phyloP scores from a whole-genome alignment of 2,113 vertebrate genomes.

The Ochotona curzoniae region DNA sequence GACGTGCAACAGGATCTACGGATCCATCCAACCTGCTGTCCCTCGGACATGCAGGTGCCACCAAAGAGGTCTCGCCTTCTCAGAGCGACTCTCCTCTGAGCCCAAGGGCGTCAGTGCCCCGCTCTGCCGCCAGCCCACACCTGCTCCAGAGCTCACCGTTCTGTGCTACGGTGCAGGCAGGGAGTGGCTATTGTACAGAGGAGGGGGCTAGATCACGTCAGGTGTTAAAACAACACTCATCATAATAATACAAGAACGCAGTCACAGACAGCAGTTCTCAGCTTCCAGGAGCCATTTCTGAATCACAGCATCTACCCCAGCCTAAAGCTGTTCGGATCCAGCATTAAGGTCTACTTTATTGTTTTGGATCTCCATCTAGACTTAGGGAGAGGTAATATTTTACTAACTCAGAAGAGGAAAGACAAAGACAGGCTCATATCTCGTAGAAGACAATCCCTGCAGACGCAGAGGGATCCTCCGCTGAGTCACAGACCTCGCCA shows the following conservation, averaged over 20 bases:
- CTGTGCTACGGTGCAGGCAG: not conserved
- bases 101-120: not conserved
- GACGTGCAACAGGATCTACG: not conserved
- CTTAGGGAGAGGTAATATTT: not conserved
- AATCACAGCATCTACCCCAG: not conserved
- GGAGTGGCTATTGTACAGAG: not conserved
- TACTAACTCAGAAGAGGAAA: not conserved
- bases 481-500: too few relatives aligned
- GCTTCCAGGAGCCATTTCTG: not conserved
- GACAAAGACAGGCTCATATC: not conserved
- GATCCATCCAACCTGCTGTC: too few relatives aligned
- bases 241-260: not conserved
- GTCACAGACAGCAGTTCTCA: not conserved
- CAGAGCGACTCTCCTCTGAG: not conserved
- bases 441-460: not conserved
- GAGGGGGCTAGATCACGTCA: not conserved
- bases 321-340: not conserved
- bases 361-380: conserved; percentile 3
- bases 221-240: too few relatives aligned
- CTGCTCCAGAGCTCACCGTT: not conserved
- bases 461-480: not conserved
- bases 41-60: not conserved
- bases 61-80: not conserved
- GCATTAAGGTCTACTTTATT: not conserved
- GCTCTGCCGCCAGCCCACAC: accelerated